These are phyloP conservation scores for Aricia artaxerxes DNA, from an alignment of 2,888 invertebrate genomes.

Conservation along the genomic window DNA sequence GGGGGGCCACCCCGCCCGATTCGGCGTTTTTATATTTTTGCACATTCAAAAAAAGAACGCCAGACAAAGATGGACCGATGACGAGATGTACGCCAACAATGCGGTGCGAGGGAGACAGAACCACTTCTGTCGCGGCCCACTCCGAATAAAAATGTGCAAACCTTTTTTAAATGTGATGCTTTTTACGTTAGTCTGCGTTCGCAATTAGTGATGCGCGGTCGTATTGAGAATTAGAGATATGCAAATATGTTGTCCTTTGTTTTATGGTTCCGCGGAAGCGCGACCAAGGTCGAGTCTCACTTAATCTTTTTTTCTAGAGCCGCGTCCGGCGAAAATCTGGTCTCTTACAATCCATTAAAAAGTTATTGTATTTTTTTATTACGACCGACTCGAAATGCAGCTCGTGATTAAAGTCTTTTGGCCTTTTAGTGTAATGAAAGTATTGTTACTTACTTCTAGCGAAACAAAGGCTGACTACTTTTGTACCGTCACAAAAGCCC, in stretches of 20 bases:
- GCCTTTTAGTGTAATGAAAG: conserved; percentile 44
- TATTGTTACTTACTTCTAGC: conserved; percentile 43
- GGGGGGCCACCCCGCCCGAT: conserved; percentile 63
- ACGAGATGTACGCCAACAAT: conserved; percentile 69
- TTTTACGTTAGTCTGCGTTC: conserved; percentile 79
- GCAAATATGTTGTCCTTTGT: conserved; percentile 68
- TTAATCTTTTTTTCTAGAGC: conserved; percentile 43
- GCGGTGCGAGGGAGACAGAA: conserved; percentile 69
- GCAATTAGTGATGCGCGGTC: conserved; percentile 79
- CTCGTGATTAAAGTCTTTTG: conserved; percentile 43
- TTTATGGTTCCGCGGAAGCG: conserved; percentile 59
- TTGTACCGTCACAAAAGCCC: conserved; percentile 5
- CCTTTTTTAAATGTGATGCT: conserved; percentile 76
- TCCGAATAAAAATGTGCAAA: conserved; percentile 79
- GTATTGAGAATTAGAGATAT: conserved; percentile 67
- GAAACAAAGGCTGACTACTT: conserved; percentile 38
- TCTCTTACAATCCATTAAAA: conserved; percentile 63
- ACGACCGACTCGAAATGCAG: conserved; percentile 58
- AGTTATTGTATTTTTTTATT: conserved; percentile 44
- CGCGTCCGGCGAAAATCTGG: conserved; percentile 53
- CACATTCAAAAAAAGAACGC: conserved; percentile 76
- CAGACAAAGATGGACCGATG: conserved; percentile 80
- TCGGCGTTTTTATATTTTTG: conserved; percentile 80
- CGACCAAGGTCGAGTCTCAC: conserved; percentile 60
- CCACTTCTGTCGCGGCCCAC: conserved; percentile 70